Evolutionary conservation across 2,797 vertebrate genomes (phyloP).

Genomic region (Threskiornis aethiopicus): DNA sequence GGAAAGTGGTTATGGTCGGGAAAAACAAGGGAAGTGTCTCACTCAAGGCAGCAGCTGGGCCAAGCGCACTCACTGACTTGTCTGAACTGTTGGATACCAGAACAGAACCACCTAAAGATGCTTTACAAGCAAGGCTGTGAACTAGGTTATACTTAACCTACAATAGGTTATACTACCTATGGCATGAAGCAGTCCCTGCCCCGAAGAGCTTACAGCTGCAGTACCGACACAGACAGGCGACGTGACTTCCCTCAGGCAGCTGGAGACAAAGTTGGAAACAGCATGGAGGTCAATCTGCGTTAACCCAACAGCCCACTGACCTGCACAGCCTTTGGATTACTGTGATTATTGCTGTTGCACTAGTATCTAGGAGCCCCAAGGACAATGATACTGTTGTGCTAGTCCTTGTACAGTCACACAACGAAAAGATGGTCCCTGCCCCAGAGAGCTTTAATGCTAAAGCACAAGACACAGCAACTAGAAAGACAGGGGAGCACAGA

Average conservation of each 20-base stretch:
- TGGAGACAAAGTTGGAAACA: background rate
- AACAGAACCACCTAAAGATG: background rate
- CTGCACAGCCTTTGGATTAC: background rate
- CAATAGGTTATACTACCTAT: background rate
- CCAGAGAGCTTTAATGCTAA: background rate
- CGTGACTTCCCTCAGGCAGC: background rate
- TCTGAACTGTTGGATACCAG: background rate
- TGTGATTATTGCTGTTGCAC: background rate
- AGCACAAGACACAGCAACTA: background rate
- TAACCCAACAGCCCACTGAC: background rate
- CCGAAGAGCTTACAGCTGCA: background rate
- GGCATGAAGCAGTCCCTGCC: background rate
- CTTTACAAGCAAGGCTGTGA: background rate
- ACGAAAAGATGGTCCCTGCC: background rate
- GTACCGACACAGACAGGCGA: background rate
- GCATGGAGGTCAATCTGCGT: background rate
- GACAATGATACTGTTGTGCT: background rate
- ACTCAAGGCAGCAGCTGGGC: background rate
- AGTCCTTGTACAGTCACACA: background rate
- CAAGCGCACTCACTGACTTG: background rate
- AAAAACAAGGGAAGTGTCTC: background rate
- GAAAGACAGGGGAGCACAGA: background rate
- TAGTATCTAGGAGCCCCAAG: background rate
- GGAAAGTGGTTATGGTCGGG: background rate
- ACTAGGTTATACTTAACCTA: no score